These are phyloP conservation scores for Tetranychus truncatus DNA, from an alignment of 2,888 invertebrate species.

Conservation along the genomic window DNA sequence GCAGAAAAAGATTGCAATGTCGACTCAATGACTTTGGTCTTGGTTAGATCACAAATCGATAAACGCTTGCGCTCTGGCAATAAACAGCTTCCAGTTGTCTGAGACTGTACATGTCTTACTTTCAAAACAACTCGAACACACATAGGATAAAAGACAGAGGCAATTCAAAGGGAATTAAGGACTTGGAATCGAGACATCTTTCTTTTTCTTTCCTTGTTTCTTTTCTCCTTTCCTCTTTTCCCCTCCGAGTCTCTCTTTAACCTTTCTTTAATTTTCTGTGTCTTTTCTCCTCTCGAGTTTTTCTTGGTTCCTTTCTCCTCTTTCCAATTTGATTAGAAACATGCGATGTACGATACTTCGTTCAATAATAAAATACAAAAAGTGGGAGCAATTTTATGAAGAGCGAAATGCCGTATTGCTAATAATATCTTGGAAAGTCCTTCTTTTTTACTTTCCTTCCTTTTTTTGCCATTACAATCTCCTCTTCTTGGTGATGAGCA, in stretches of 20 bases:
- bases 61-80: constrained; percentile 12
- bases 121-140: background rate
- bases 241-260: no score
- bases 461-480: background rate
- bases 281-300: background rate
- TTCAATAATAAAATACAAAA: background rate
- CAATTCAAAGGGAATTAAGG: no score
- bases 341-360: background rate
- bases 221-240: no score
- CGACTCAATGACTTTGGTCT: constrained; percentile 14
- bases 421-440: background rate
- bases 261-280: no score
- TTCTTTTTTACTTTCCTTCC: background rate
- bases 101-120: background rate
- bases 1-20: constrained; percentile 7
- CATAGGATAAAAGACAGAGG: background rate
- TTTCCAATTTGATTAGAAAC: background rate
- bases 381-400: background rate
- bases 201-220: no score
- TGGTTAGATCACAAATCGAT: background rate
- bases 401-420: background rate
- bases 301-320: background rate
- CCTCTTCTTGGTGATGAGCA: background rate
- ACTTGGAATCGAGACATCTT: background rate
- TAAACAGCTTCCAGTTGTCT: background rate